These are phyloP conservation scores for Drosophila repleta DNA, from an alignment of 1,140 invertebrate species.

Conservation along the genomic window DNA sequence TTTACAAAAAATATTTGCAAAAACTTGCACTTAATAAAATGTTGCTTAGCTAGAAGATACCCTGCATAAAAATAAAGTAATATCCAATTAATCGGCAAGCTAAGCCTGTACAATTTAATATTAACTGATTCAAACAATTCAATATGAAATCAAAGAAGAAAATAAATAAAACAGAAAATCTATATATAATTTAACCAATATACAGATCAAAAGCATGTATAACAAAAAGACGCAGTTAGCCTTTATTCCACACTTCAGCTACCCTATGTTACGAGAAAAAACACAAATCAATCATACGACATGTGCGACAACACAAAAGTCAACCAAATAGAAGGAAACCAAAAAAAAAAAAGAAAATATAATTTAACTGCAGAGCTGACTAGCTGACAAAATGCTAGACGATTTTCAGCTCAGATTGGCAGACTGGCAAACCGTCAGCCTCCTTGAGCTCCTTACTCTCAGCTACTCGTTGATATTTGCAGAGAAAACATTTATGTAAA, in stretches of 20 bases:
- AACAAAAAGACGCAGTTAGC: too few species aligned
- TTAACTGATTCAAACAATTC: too few species aligned
- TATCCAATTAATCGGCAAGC: too few species aligned
- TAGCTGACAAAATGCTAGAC: slow-evolving; percentile 52
- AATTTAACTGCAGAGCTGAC: slow-evolving; percentile 20
- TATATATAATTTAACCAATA: too few species aligned
- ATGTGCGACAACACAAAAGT: slow-evolving; percentile 49
- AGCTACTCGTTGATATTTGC: slow-evolving; percentile 58
- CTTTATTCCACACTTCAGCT: too few species aligned
- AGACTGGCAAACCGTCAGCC: not conserved
- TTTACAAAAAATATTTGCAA: slow-evolving; percentile 54
- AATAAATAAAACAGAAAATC: too few species aligned
- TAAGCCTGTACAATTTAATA: too few species aligned
- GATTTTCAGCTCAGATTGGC: slow-evolving; percentile 56
- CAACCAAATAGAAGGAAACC: slow-evolving; percentile 14
- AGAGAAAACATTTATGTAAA: slow-evolving; percentile 79
- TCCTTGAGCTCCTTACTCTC: not conserved
- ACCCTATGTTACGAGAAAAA: not conserved
- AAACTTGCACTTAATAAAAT: slow-evolving; percentile 13
- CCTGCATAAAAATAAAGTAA: not conserved
- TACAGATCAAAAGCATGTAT: too few species aligned
- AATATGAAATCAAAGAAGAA: too few species aligned
- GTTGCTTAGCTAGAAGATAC: not conserved
- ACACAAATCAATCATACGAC: slow-evolving; percentile 72
- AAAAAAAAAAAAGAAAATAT: slow-evolving; percentile 4